These are phyloP conservation scores for Polydrusus tereticollis DNA, from an alignment of 2,888 invertebrate genomes.

Conservation along the genomic window DNA sequence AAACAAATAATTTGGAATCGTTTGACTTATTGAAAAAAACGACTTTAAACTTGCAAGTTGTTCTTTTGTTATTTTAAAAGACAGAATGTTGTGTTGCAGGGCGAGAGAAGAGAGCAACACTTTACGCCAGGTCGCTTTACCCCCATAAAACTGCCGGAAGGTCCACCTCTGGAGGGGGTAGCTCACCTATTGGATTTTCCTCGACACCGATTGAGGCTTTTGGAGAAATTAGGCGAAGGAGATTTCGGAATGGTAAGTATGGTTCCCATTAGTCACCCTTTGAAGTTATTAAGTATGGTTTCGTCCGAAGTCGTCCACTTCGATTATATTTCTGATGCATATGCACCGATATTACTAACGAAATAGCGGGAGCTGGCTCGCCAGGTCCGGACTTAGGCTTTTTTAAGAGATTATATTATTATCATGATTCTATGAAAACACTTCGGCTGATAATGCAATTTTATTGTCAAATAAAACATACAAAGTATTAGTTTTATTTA, in stretches of 20 bases:
- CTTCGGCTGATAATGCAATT: too few species aligned
- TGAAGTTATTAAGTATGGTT: not conserved
- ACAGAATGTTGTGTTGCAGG: too few species aligned
- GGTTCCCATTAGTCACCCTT: slow-evolving; percentile 52
- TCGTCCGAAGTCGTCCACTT: too few species aligned
- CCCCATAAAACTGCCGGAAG: slow-evolving; percentile 79
- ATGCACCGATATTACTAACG: too few species aligned
- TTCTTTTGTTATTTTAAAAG: too few species aligned
- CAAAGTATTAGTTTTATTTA: not conserved
- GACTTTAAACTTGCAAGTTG: too few species aligned
- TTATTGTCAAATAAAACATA: too few species aligned
- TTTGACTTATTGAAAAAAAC: not conserved
- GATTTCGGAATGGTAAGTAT: slow-evolving; percentile 89
- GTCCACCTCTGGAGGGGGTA: slow-evolving; percentile 76
- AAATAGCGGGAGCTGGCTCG: too few species aligned
- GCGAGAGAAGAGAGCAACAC: slow-evolving; percentile 76
- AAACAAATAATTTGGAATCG: slow-evolving; percentile 23
- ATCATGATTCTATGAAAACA: too few species aligned
- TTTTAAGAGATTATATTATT: too few species aligned
- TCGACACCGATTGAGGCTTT: slow-evolving; percentile 83
- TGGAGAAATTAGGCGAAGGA: slow-evolving; percentile 90
- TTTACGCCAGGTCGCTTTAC: slow-evolving; percentile 80
- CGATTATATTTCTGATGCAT: too few species aligned
- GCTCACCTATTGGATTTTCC: slow-evolving; percentile 84
- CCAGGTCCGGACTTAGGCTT: too few species aligned